Evolutionary conservation across 2,888 invertebrate species (phyloP).

Genomic region (Hyppa rectilinea): DNA sequence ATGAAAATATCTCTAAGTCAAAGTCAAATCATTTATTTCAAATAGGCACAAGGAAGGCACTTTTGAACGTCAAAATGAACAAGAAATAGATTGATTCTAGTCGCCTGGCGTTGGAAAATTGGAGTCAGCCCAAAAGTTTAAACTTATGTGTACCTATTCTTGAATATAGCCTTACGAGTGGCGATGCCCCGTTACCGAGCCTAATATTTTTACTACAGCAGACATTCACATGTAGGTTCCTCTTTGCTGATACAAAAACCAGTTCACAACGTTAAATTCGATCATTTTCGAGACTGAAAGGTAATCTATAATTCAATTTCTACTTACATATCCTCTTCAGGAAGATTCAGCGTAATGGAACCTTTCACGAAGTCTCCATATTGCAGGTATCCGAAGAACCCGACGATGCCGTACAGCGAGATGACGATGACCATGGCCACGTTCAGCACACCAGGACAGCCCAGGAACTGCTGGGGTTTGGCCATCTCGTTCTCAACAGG

Average conservation of each 20-base stretch:
- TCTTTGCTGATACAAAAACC: not conserved
- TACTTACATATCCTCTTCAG: conserved; percentile 92
- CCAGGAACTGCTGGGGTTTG: conserved; percentile 94
- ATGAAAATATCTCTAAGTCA: not conserved
- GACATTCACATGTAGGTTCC: not conserved
- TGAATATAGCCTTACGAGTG: not conserved
- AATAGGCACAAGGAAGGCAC: no score
- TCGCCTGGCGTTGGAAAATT: not conserved
- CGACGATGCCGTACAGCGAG: conserved; percentile 94
- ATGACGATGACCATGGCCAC: conserved; percentile 96
- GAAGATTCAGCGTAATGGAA: conserved; percentile 96
- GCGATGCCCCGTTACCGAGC: not conserved
- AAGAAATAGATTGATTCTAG: no score
- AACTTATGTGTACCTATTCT: not conserved
- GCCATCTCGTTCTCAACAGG: conserved; percentile 98
- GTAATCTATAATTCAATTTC: not conserved
- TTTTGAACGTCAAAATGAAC: no score
- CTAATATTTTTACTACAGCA: not conserved
- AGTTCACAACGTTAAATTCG: not conserved
- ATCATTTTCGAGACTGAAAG: not conserved
- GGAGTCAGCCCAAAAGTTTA: not conserved
- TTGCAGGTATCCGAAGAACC: conserved; percentile 97
- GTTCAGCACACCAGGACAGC: conserved; percentile 96
- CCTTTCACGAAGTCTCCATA: conserved; percentile 93
- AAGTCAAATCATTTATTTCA: no score